Evolutionary conservation across 2,113 vertebrate species (phyloP).

Genomic region (Nycticorax nycticorax): DNA sequence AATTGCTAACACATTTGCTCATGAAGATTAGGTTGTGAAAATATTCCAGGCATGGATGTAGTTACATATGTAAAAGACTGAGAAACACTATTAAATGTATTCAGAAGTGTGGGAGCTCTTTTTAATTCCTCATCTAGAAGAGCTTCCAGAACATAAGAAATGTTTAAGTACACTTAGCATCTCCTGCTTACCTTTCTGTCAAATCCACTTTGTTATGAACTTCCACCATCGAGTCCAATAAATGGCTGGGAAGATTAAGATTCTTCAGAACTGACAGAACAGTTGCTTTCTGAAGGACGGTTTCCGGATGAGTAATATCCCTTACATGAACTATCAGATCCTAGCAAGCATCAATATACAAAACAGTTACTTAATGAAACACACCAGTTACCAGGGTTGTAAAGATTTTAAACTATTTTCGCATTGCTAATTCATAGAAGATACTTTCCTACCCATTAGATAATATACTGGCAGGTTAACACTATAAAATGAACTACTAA

Average conservation of each 20-base stretch:
- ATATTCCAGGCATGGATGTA: neutral
- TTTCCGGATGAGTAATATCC: slow-evolving; percentile 91
- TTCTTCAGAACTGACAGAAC: slow-evolving; percentile 84
- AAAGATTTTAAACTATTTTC: neutral
- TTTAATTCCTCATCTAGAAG: neutral
- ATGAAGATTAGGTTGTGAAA: neutral
- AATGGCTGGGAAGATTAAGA: slow-evolving; percentile 78
- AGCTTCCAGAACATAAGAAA: neutral
- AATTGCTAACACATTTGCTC: neutral
- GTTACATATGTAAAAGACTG: neutral
- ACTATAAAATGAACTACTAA: neutral
- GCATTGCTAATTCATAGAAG: neutral
- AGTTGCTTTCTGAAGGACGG: slow-evolving; percentile 84
- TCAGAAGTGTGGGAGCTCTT: neutral
- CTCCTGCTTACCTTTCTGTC: slow-evolving; percentile 77
- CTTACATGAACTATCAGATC: slow-evolving; percentile 91
- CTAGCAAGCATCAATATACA: slow-evolving; percentile 55
- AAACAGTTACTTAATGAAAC: neutral
- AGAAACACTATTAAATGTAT: neutral
- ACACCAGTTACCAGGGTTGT: neutral
- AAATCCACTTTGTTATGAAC: slow-evolving; percentile 96
- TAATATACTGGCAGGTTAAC: neutral
- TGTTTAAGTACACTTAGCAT: neutral
- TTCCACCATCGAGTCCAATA: slow-evolving; percentile 85
- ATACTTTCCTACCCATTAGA: neutral